These are phyloP conservation scores for Anableps anableps DNA, from an alignment of 2,797 vertebrate species.

Conservation along the genomic window DNA sequence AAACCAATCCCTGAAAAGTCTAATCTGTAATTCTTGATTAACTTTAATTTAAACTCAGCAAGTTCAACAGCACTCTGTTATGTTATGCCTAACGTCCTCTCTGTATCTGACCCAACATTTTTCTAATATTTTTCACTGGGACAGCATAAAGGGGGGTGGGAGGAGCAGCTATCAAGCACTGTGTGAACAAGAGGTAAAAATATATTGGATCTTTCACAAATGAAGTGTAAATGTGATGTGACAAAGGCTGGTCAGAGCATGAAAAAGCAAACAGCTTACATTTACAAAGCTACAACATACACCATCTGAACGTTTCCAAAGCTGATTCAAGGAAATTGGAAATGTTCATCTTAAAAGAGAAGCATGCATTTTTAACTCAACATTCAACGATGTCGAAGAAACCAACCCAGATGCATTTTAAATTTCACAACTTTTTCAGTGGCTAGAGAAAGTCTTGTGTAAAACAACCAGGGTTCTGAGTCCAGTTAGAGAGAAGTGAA, in stretches of 20 bases:
- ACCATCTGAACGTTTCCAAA: neutral
- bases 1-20: neutral
- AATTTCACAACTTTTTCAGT: neutral
- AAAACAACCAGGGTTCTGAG: neutral
- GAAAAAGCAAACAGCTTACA: neutral
- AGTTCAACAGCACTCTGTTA: neutral
- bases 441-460: neutral
- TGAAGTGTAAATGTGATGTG: neutral
- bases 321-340: constrained; percentile 4
- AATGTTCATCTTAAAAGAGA: constrained; percentile 30
- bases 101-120: neutral
- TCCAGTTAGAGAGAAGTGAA: neutral
- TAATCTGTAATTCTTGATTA: neutral
- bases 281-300: neutral
- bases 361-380: constrained; percentile 46
- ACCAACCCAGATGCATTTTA: constrained; percentile 37
- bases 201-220: neutral
- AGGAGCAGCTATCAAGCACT: neutral
- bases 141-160: no score
- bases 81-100: neutral
- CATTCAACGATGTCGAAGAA: constrained; percentile 69
- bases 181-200: neutral
- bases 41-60: neutral
- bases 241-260: neutral
- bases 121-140: neutral